These are phyloP conservation scores for Melanotaenia nigrans DNA, from an alignment of 2,797 vertebrate species.

Conservation along the genomic window DNA sequence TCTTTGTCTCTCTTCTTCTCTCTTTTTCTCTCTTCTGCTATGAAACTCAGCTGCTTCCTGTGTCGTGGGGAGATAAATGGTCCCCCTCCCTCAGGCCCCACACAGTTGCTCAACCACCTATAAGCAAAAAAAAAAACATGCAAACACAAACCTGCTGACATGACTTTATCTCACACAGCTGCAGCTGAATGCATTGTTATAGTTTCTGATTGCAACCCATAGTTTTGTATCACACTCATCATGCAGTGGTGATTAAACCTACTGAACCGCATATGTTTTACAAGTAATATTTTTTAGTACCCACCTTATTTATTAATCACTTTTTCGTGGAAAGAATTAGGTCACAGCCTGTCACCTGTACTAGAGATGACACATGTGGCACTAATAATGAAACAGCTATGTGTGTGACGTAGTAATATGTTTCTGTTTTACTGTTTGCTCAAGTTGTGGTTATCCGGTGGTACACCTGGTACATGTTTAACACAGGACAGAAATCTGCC, in stretches of 20 bases:
- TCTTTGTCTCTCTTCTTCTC: conserved; percentile 49
- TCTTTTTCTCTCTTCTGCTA: conserved; percentile 76
- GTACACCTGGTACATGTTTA: conserved; percentile 11
- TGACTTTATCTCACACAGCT: neutral
- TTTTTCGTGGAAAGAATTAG: neutral
- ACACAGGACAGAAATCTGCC: neutral
- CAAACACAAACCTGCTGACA: neutral
- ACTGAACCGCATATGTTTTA: neutral
- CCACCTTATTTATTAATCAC: neutral
- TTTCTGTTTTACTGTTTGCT: conserved; percentile 8
- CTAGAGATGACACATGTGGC: neutral
- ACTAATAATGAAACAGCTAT: neutral
- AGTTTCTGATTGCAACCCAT: neutral
- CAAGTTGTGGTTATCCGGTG: conserved; percentile 1
- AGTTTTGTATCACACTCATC: neutral
- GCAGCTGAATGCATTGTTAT: neutral
- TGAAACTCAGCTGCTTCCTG: conserved; percentile 77
- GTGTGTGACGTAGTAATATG: neutral
- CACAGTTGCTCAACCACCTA: conserved; percentile 1
- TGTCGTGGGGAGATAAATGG: conserved; percentile 22
- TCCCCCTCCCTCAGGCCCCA: conserved; percentile 1
- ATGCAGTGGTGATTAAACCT: neutral
- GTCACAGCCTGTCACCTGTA: conserved; percentile 13
- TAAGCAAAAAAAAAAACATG: too few species aligned
- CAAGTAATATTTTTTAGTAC: neutral